A percentile compares a stretch with the other conserved stretches of the same genome.
phyloP scores from a whole-genome alignment of 2,888 invertebrate genomes.

The Lepidocyrtoides sp. region DNA sequence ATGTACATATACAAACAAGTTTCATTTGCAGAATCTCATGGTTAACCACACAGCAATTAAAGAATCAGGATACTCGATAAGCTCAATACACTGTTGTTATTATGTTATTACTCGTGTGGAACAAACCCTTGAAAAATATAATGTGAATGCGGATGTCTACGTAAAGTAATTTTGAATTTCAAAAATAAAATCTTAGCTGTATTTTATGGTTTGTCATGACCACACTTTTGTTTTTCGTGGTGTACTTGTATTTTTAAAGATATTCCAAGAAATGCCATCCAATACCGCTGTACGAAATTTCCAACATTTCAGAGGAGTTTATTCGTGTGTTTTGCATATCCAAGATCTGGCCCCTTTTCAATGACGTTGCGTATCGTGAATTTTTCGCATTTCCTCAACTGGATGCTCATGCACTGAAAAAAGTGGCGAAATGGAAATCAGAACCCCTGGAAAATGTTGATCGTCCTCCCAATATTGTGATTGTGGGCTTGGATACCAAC shows the following conservation, averaged over 20 bases:
- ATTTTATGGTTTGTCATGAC: neutral
- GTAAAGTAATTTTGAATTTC: constrained; percentile 19
- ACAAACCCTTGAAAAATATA: constrained; percentile 56
- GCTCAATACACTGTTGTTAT: constrained; percentile 69
- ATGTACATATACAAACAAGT: neutral
- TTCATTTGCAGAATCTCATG: constrained; percentile 47
- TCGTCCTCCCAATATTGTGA: constrained; percentile 71
- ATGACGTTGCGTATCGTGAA: constrained; percentile 77
- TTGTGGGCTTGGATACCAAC: constrained; percentile 68
- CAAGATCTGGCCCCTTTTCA: constrained; percentile 68
- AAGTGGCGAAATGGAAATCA: neutral
- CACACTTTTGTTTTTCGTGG: neutral
- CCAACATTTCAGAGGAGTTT: constrained; percentile 64
- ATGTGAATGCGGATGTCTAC: constrained; percentile 53
- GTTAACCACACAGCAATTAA: constrained; percentile 58
- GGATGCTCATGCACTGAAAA: neutral
- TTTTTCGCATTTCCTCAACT: constrained; percentile 75
- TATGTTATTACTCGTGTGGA: constrained; percentile 63
- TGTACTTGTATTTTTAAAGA: too few species aligned
- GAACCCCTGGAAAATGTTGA: neutral
- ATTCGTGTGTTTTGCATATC: constrained; percentile 76
- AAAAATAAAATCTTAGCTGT: neutral
- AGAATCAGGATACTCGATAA: constrained; percentile 61
- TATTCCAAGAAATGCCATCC: constrained; percentile 5
- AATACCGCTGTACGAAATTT: neutral